Evolutionary conservation across 2,113 vertebrate species (phyloP), one percentile per base, ranked within the genome.

Genomic region (Dicrurus megarhynchus): DNA sequence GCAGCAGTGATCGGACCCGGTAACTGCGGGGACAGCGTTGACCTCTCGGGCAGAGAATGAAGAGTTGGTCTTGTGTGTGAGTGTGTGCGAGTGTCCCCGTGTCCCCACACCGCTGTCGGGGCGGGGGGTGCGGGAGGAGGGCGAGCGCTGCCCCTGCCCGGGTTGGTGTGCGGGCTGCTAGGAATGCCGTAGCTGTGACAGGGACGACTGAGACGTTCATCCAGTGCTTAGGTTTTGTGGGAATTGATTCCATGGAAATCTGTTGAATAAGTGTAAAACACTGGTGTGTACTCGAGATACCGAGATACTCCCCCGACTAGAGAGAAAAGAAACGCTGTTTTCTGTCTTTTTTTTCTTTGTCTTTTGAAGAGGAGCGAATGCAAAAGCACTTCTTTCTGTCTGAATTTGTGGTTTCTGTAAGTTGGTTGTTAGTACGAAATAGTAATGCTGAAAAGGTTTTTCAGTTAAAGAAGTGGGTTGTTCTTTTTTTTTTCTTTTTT

Each of bases 11-110:
- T 81, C 85, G 41, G 97, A 97, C 70, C 41, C 49, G 97, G 98
- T 98, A 97, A 98, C 97, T 90, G 85, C 82, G 91, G 97, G 97
- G 96, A 92, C 97, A 91, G 97, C 96, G 93, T 91, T 97, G 97
- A 96, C 84, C 97, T 83, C 49, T 97, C 87, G 98, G 97, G 98
- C 97, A 77, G 93, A 69, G 92, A 89, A 80, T n/a, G 97, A 87
- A 75, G 44, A 71, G 44, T 8, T 10, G 82, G 24, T 0, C 35
- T 9, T 8, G 64, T 89, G 95, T 93, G 95, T 87, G 91, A 55
- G 94, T 87, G 97, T 80, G 97, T 94, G 98, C 97, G 97, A 52
- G 57, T 52, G 85, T 91, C 68, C 56, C 49, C 3, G 24, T 16
- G 74, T 20, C 37, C 59, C 28, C 10, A 6, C 56, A 0, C 2